Conservation (phyloP, 2,888 invertebrate species). For the Alviniconcha strummeri region DNA sequence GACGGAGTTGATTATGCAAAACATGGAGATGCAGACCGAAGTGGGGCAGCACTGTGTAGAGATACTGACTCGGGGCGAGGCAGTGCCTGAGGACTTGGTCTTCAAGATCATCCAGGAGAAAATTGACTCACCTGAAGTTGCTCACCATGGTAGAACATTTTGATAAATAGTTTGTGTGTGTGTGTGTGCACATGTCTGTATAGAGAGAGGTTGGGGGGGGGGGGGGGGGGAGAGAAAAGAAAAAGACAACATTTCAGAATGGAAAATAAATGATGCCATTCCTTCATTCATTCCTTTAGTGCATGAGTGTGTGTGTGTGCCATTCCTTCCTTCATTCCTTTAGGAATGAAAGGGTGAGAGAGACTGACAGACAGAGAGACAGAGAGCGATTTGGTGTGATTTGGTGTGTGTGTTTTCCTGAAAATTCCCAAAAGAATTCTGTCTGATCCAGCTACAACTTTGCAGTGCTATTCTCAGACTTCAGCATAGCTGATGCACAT, state of each 20-base stretch:
- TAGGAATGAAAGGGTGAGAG: too few relatives aligned
- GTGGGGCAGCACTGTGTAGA: constrained; percentile 66
- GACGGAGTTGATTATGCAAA: constrained; percentile 67
- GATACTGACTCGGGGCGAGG: constrained; percentile 69
- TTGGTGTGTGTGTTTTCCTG: too few relatives aligned
- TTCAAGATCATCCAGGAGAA: constrained; percentile 71
- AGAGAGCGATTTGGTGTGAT: too few relatives aligned
- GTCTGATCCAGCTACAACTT: too few relatives aligned
- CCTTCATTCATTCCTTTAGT: neutral
- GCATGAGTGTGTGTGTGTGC: neutral
- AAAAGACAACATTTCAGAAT: neutral
- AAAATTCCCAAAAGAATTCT: too few relatives aligned
- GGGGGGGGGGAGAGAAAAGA: neutral
- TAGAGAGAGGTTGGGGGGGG: neutral
- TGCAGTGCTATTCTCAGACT: too few relatives aligned
- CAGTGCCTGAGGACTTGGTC: constrained; percentile 70
- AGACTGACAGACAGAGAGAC: too few relatives aligned
- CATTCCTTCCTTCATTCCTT: too few relatives aligned
- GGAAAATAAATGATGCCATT: neutral
- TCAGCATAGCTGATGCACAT: too few relatives aligned
- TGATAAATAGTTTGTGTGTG: neutral
- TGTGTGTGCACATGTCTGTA: neutral
- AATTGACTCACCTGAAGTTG: constrained; percentile 72
- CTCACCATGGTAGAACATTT: constrained; percentile 67
- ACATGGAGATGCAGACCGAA: constrained; percentile 70